phyloP scores from a whole-genome alignment of 2,113 vertebrate species.

The Barnardius zonarius region DNA sequence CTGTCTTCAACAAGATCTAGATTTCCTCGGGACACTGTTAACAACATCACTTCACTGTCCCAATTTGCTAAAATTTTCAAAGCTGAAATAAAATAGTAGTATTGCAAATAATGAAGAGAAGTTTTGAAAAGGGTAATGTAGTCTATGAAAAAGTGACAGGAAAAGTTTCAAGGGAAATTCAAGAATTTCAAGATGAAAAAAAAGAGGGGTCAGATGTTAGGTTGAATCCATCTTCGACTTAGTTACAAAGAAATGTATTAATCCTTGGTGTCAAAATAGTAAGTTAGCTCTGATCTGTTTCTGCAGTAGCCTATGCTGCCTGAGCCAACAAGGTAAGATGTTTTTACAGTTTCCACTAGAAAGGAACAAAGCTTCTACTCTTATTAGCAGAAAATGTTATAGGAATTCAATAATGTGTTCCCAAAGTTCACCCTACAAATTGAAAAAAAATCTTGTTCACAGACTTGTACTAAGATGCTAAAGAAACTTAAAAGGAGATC shows the following conservation, averaged over 20 bases:
- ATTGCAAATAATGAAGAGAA: background rate
- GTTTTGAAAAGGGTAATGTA: background rate
- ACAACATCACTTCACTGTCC: background rate
- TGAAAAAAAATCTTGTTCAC: background rate
- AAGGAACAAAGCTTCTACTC: background rate
- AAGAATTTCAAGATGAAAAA: background rate
- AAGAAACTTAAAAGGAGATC: background rate
- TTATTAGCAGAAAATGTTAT: background rate
- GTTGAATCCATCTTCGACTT: background rate
- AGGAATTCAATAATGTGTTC: background rate
- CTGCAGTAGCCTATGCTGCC: background rate
- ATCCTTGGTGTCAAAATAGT: conserved; percentile 12
- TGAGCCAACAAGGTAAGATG: background rate
- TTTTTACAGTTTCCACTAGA: background rate
- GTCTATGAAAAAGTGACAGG: background rate
- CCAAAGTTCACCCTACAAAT: background rate
- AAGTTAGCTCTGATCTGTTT: background rate
- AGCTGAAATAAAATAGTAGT: background rate
- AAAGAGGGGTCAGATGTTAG: background rate
- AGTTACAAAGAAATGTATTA: background rate
- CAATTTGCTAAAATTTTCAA: background rate
- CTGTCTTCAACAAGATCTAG: background rate
- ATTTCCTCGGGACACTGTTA: background rate
- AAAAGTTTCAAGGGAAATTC: background rate
- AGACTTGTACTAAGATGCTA: background rate